Evolutionary conservation across 1,140 invertebrate genomes (phyloP), one percentile per base, ranked within the genome.

Genomic region (Asobara japonica): DNA sequence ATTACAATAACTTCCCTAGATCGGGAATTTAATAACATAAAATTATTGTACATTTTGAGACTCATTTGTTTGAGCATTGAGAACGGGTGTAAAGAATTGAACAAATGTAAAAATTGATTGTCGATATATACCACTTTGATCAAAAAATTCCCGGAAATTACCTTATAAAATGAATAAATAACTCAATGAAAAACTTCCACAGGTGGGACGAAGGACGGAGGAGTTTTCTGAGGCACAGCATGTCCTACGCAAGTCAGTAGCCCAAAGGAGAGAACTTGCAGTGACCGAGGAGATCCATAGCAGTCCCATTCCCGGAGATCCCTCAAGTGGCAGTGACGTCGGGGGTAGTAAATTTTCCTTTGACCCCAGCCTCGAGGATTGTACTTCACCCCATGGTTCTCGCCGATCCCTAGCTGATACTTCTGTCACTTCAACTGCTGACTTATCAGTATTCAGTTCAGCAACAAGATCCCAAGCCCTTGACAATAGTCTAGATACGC

Each of bases 401-500:
- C 87, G 93, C 67, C 90, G 92, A 20, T 95, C 94, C 27, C 87
- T 96, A 33, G 93, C 94, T 11, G 94, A 94, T 76, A 96, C 94
- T 2, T 94, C 93, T 66, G 92, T 94, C 18, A 95, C 94, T 0
- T 95, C 94, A 10, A 94, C 94, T 3, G 93, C 94, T 1, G 93
- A 95, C 83, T 85, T 95, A 20, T 94, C 93, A 71, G 92, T 94
- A 51, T 93, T 94, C 83, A 94, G 93, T 31, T 92, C 92, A 72
- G 88, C 90, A 7, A 93, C 92, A 2, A 88, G 92, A 67, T 93
- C 92, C 0, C 92, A 93, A 78, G 92, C 91, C 7, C 89, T 91
- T 48, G 92, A 93, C 79, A 93, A 93, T 83, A 92, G 91, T 75
- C 87, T 92, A 41, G 92, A 93, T 83, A 92, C 92, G 8, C 92